These are phyloP conservation scores for Nymphalis urticae DNA, from an alignment of 2,888 invertebrate species.

Conservation along the genomic window DNA sequence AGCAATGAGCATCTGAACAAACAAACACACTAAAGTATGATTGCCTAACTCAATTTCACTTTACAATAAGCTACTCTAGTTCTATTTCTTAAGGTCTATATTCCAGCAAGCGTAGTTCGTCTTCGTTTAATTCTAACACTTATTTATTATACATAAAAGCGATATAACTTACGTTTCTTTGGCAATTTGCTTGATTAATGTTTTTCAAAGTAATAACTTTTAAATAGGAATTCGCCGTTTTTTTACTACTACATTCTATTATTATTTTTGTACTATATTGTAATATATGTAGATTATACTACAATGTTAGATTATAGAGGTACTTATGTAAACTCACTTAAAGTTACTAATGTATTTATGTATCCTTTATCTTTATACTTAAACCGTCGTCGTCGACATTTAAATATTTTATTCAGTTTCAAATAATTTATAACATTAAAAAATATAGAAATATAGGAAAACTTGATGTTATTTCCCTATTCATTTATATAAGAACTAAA, in stretches of 20 bases:
- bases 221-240: neutral
- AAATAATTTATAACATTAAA: no score
- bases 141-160: slow-evolving; percentile 23
- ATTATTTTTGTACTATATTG: no score
- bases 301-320: no score
- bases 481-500: neutral
- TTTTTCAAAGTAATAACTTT: slow-evolving; percentile 10
- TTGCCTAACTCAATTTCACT: slow-evolving; percentile 21
- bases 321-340: no score
- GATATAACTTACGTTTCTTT: slow-evolving; percentile 21
- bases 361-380: no score
- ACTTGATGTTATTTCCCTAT: neutral
- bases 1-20: slow-evolving; percentile 32
- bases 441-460: no score
- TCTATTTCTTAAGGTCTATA: slow-evolving; percentile 22
- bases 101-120: neutral
- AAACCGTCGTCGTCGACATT: no score
- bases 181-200: slow-evolving; percentile 23
- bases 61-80: slow-evolving; percentile 14
- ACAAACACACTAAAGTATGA: slow-evolving; percentile 32
- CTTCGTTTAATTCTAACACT: slow-evolving; percentile 9
- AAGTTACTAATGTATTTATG: no score
- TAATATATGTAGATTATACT: no score
- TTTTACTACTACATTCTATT: neutral
- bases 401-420: no score